Conservation (phyloP, 1,140 invertebrate genomes). For the Steinernema feltiae region DNA sequence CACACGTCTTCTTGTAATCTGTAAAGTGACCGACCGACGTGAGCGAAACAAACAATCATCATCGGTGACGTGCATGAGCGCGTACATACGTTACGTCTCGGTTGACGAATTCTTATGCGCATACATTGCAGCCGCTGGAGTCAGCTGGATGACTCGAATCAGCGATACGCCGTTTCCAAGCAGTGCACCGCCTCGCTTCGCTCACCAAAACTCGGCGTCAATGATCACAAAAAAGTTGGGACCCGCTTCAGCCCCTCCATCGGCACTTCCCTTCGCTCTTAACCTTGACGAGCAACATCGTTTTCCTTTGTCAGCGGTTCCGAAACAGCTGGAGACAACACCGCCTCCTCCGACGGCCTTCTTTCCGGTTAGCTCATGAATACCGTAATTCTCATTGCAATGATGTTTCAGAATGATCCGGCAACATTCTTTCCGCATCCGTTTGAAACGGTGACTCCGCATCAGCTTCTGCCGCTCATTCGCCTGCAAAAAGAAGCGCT, state of each 20-base stretch:
- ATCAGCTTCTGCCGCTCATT: not conserved
- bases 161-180: not conserved
- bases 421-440: too few relatives aligned
- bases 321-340: conserved; percentile 19
- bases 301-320: conserved; percentile 28
- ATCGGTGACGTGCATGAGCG: not conserved
- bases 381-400: not conserved
- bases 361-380: conserved; percentile 44
- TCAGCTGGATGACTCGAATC: not conserved
- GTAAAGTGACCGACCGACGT: not conserved
- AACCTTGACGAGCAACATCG: not conserved
- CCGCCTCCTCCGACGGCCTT: conserved; percentile 54
- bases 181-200: not conserved
- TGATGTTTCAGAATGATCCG: conserved; percentile 7
- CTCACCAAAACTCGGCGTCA: not conserved
- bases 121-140: not conserved
- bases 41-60: not conserved
- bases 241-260: not conserved
- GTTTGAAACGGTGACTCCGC: too few relatives aligned
- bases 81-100: not conserved
- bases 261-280: not conserved
- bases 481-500: not conserved
- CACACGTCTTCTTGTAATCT: not conserved
- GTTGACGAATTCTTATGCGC: not conserved
- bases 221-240: not conserved